Base-by-base conservation (phyloP, 2,888 invertebrate genomes). In the Eumerus sabulonum region DNA sequence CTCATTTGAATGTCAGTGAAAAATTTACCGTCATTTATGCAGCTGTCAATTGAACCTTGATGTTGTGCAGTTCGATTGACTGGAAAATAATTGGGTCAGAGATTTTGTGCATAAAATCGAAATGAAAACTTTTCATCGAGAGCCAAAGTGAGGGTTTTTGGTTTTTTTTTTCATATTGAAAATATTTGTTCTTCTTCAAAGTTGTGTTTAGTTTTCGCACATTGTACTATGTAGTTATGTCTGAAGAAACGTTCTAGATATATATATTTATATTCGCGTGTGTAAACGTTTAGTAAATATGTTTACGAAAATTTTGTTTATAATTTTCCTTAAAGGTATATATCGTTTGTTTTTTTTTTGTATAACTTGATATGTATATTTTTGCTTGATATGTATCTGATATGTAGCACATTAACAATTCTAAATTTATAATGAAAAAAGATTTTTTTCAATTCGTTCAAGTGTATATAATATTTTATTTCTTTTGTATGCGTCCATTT, bases 301-400 rank as follows among this genome's bases (percentile, higher is more conserved):
- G 18, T 54, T n/a, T 50, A 27, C 27, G 7, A 27, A 4, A 27
- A 27, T 4, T 40, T 48, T 66, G 17, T 19, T 40, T 12, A 17
- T 40, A 27, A 27, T 9, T 18, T 27, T 19, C 44, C 54, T 66
- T 60, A 51, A 40, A 62, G 57, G 59, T 73, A 57, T 47, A 38
- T 68, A 56, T 56, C 51, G 19, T 53, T 50, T 59, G 16, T 64
- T 27, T 51, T 54, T 48, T 40, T n/a, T 9, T 40, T n/a, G 40
- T 76, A 51, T 76, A 77, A 42, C 60, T 50, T 62, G 77, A 73
- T 77, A 77, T 77, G 67, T 73, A 68, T 77, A 59, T 38, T 67
- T n/a, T 68, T 79, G 73, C 73, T 27, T 67, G 72, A 74, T 68
- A 74, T 74, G 73, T 73, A 59, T 66, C 17, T 74, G 74, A 79